These are phyloP conservation scores for Loriculus beryllinus DNA, from an alignment of 2,797 vertebrate genomes.

Conservation along the genomic window DNA sequence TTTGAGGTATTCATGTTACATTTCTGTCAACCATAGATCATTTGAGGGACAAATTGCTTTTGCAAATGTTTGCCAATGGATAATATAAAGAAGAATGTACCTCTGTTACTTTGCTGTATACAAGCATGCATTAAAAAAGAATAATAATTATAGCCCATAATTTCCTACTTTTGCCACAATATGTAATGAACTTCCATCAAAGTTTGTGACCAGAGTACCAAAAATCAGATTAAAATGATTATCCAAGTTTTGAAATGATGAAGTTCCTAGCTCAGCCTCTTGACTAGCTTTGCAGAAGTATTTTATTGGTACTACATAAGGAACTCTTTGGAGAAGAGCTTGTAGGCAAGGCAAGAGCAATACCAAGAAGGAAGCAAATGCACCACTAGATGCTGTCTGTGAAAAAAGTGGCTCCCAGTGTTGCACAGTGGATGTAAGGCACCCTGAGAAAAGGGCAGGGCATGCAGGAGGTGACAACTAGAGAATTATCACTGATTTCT, in stretches of 20 bases:
- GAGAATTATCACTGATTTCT: not conserved
- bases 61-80: not conserved
- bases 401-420: not conserved
- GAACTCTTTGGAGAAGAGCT: not conserved
- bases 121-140: not conserved
- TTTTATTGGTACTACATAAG: not conserved
- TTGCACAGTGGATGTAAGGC: not conserved
- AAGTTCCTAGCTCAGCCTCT: not conserved
- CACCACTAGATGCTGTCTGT: not conserved
- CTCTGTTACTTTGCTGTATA: not conserved
- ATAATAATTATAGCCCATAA: not conserved
- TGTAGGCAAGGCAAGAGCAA: not conserved
- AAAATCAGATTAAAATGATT: not conserved
- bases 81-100: not conserved
- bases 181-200: not conserved
- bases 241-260: not conserved
- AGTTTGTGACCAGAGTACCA: not conserved
- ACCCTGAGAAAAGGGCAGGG: not conserved
- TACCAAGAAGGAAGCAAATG: not conserved
- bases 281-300: not conserved
- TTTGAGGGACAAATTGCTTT: slow-evolving; percentile 6
- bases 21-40: not conserved
- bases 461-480: not conserved
- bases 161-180: not conserved
- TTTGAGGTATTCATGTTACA: not conserved